Evolutionary conservation across 2,888 invertebrate species (phyloP), one percentile per base, ranked within the genome.

Genomic region (Metacarcinus magister): DNA sequence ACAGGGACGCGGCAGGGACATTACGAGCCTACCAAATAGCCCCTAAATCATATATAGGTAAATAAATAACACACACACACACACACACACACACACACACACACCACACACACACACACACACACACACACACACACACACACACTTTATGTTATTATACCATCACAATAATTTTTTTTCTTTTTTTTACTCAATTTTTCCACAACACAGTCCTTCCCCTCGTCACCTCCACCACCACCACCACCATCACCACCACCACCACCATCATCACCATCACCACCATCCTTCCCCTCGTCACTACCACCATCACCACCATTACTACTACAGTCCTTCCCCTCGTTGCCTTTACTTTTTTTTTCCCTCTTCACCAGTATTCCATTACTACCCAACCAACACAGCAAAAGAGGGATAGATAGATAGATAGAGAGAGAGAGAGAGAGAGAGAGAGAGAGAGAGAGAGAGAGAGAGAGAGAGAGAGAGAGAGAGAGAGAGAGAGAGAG

Each of bases 21-120:
- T 67, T n/a, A 67, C n/a, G n/a, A 67, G 67, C 16, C n/a, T 67
- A n/a, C 23, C n/a, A 3, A 2, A 67, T n/a, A 19, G n/a, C 67
- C n/a, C n/a, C 67, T n/a, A 67, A 23, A 67, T n/a, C n/a, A 67
- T n/a, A 23, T 67, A 67, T 67, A n/a, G n/a, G n/a, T n/a, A 67
- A 2, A 67, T 23, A n/a, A 7, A 67, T 23, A 67, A 67, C 67
- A 67, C 67, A 67, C 67, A 67, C 67, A 67, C 67, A 67, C 67
- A 67, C 67, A 67, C n/a, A 67, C n/a, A n/a, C n/a, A 67, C n/a
- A 67, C 67, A 67, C 67, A 67, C 67, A 67, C 67, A 67, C 67
- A 67, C 67, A 67, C 67, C 67, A 67, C 67, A 67, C 67, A 67
- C 67, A 67, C 67, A 67, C 67, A 48, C 67, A 67, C 67, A 67